Evolutionary conservation across 2,888 invertebrate species (phyloP).

Genomic region (Elmis aenea): DNA sequence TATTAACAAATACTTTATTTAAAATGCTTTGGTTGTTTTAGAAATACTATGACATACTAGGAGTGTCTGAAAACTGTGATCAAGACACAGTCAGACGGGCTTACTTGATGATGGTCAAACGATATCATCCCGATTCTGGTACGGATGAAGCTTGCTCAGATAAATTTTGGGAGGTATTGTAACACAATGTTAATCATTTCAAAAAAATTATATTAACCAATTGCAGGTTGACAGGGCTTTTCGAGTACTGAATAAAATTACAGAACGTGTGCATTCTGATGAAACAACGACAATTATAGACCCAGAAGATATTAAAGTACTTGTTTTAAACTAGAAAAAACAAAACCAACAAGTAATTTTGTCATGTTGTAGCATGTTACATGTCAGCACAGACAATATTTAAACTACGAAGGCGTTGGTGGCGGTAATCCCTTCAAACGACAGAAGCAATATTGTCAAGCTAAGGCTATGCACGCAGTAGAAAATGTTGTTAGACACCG

Average conservation of each 20-base stretch:
- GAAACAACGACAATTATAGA: constrained; percentile 50
- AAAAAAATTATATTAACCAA: too few relatives aligned
- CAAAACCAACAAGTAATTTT: too few relatives aligned
- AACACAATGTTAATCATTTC: constrained; percentile 8
- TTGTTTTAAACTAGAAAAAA: constrained; percentile 2
- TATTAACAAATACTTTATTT: too few relatives aligned
- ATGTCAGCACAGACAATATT: constrained; percentile 82
- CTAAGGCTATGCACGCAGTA: constrained; percentile 64
- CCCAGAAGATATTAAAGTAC: constrained; percentile 62
- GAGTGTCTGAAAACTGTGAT: constrained; percentile 62
- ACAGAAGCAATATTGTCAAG: constrained; percentile 69
- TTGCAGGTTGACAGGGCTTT: constrained; percentile 68
- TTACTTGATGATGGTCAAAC: constrained; percentile 71
- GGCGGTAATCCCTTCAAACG: constrained; percentile 73
- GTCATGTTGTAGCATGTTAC: constrained; percentile 66
- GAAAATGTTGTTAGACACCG: constrained; percentile 60
- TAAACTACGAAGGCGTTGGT: constrained; percentile 75
- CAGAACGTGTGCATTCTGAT: constrained; percentile 53
- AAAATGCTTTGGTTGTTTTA: too few relatives aligned
- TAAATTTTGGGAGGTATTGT: constrained; percentile 65
- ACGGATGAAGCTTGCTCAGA: constrained; percentile 63
- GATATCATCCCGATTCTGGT: constrained; percentile 80
- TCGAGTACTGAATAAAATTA: constrained; percentile 62
- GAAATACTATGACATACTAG: constrained; percentile 66
- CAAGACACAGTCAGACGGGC: constrained; percentile 67